A percentile compares a stretch with the other conserved stretches of the same genome.
phyloP scores from a whole-genome alignment of 30 jellyfish, hydroid and myxozoan species.

The Euphysa ruthae region DNA sequence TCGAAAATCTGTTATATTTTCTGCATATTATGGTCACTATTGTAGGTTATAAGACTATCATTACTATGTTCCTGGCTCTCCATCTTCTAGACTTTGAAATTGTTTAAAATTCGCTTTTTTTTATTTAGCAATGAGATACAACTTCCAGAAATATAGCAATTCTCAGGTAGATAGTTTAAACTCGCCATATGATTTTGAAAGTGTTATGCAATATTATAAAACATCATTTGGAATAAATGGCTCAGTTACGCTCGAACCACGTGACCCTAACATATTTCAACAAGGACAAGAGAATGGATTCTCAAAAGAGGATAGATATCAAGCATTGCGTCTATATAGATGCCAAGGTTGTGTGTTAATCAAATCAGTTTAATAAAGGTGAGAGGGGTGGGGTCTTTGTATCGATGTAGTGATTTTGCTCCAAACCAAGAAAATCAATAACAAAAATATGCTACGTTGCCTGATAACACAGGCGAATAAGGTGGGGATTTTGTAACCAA shows the following conservation, averaged over 20 bases:
- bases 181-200: conserved; percentile 62
- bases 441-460: too few relatives aligned
- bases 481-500: too few relatives aligned
- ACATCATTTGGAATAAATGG: conserved; percentile 81
- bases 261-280: conserved; percentile 43
- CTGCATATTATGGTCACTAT: too few relatives aligned
- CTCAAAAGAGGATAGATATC: conserved; percentile 48
- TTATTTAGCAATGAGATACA: conserved; percentile 44
- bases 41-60: too few relatives aligned
- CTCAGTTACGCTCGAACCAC: conserved; percentile 61
- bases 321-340: conserved; percentile 60
- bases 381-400: too few relatives aligned
- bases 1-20: too few relatives aligned
- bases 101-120: background rate
- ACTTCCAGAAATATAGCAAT: conserved; percentile 54
- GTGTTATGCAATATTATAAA: conserved; percentile 78
- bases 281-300: conserved; percentile 86
- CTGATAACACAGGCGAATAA: too few relatives aligned
- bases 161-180: conserved; percentile 68
- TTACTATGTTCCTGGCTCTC: too few relatives aligned
- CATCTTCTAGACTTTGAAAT: too few relatives aligned
- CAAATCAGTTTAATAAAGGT: too few relatives aligned
- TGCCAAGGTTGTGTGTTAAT: conserved; percentile 85
- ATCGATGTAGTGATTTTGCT: too few relatives aligned
- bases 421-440: too few relatives aligned